Conservation (phyloP, 2,797 vertebrate species). For the Rhodeus uyekii region DNA sequence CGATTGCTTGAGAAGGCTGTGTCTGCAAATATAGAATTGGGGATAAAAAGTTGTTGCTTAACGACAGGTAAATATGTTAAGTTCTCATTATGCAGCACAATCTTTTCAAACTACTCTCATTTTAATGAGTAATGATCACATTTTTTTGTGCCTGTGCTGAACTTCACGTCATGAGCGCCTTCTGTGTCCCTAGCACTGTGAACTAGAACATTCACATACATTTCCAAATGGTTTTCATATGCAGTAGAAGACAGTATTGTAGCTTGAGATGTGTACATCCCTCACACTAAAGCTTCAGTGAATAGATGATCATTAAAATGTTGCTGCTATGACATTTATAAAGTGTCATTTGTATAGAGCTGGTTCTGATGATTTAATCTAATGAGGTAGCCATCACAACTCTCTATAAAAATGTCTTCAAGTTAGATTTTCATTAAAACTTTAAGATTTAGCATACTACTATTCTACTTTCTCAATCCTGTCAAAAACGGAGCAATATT, state of each 20-base stretch:
- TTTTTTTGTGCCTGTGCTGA: background rate
- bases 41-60: background rate
- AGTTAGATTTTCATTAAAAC: slow-evolving; percentile 24
- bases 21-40: background rate
- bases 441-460: background rate
- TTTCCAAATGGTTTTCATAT: background rate
- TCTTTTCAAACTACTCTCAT: slow-evolving; percentile 8
- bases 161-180: background rate
- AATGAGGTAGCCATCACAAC: slow-evolving; percentile 3
- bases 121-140: slow-evolving; percentile 2
- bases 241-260: background rate
- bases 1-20: background rate
- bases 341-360: slow-evolving; percentile 12
- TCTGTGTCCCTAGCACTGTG: too few relatives aligned
- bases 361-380: slow-evolving; percentile 4
- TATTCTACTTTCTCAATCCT: slow-evolving; percentile 9
- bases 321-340: slow-evolving; percentile 4
- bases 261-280: background rate
- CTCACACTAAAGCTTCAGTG: background rate
- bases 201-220: too few relatives aligned
- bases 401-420: background rate
- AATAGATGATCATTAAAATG: slow-evolving; percentile 15
- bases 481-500: slow-evolving; percentile 27
- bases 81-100: slow-evolving; percentile 1
- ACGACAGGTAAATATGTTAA: background rate